Evolutionary conservation across 2,113 vertebrate genomes (phyloP), one percentile per base, ranked within the genome.

Genomic region (Suricata suricatta): DNA sequence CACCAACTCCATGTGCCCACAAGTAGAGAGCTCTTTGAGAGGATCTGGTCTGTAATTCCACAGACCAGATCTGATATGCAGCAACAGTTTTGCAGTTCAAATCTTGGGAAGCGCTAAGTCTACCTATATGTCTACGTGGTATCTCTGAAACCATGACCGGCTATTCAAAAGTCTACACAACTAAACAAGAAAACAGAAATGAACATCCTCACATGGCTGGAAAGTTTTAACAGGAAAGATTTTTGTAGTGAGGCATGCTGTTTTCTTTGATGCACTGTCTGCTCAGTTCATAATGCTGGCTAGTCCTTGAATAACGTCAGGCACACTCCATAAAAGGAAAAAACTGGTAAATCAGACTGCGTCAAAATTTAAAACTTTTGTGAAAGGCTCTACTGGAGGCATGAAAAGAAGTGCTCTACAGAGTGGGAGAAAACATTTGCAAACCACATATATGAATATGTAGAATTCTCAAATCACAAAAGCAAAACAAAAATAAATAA

Each of bases 301-400:
- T 25, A 50, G 63, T 96, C 21, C 38, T 63, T 64, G 81, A 63
- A 35, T 84, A 63, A 84, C 4, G 23, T 38, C 23, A 44, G 89
- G 38, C 16, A 17, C 64, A 79, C 52, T 41, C 33, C 50, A 72
- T 66, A 66, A 87, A 90, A 77, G 71, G 35, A 92, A 93, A 94
- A 82, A 64, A 5, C 16, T 72, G 35, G 71, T 64, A 27, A 72
- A 54, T 11, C 38, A 5, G 35, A 57, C 27, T 50, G 7, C 35
- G 72, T 38, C n/a, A 97, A 95, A 89, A 71, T 71, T 54, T 31
- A 77, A 79, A 84, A 71, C n/a, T 52, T 88, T 44, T 31, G 69
- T 13, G 85, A 95, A 52, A 86, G 57, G n/a, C 13, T 74, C 50
- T 57, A n/a, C 31, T 29, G n/a, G 68, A 50, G 90, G 16, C 23